Evolutionary conservation across 2,888 invertebrate genomes (phyloP).

Genomic region (Rhodophaea formosa): DNA sequence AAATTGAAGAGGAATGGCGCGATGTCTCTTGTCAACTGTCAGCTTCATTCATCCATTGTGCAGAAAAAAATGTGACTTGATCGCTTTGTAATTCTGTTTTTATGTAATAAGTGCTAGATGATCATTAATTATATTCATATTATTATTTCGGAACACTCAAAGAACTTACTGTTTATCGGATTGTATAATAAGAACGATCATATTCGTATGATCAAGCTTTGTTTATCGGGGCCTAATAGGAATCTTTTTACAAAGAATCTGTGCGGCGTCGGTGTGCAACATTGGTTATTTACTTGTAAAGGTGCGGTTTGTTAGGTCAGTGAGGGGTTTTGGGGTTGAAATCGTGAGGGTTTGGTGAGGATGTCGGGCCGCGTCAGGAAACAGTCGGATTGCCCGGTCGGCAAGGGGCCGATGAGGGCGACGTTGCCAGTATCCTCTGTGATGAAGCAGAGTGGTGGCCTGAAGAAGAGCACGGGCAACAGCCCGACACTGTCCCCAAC

Average conservation of each 20-base stretch:
- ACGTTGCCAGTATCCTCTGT: slow-evolving; percentile 88
- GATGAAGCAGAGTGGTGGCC: slow-evolving; percentile 83
- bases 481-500: slow-evolving; percentile 86
- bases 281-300: slow-evolving; percentile 56
- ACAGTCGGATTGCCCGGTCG: slow-evolving; percentile 84
- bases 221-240: slow-evolving; percentile 49
- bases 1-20: slow-evolving; percentile 67
- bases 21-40: slow-evolving; percentile 76
- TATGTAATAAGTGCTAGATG: slow-evolving; percentile 58
- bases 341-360: slow-evolving; percentile 40
- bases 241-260: slow-evolving; percentile 69
- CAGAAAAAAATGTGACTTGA: slow-evolving; percentile 78
- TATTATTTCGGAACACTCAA: slow-evolving; percentile 48
- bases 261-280: slow-evolving; percentile 64
- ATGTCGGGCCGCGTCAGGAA: slow-evolving; percentile 85
- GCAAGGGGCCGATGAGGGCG: slow-evolving; percentile 87
- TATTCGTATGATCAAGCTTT: slow-evolving; percentile 37
- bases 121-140: slow-evolving; percentile 52
- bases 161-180: slow-evolving; percentile 40
- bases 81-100: slow-evolving; percentile 69
- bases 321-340: slow-evolving; percentile 42
- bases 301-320: slow-evolving; percentile 46
- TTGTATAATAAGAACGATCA: slow-evolving; percentile 38
- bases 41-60: slow-evolving; percentile 78
- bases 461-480: slow-evolving; percentile 82